These are phyloP conservation scores for Lynx canadensis DNA, from an alignment of 2,113 vertebrate species.

Conservation along the genomic window DNA sequence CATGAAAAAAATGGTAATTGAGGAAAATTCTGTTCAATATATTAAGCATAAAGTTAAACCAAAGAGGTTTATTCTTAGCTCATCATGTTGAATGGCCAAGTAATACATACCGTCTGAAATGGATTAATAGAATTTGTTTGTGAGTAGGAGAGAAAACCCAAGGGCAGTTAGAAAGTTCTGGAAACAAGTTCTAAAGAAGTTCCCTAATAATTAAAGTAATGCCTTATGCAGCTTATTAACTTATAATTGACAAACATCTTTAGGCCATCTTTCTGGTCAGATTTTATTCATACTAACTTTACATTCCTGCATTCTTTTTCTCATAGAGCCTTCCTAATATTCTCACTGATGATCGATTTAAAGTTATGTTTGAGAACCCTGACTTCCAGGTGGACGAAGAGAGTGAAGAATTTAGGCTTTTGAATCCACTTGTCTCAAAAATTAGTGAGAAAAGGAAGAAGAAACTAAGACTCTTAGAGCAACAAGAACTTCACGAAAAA, in stretches of 20 bases:
- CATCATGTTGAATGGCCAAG: not conserved
- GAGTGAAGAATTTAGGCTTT: conserved; percentile 96
- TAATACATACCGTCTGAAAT: not conserved
- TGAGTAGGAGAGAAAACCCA: not conserved
- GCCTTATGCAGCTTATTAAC: not conserved
- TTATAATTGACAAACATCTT: not conserved
- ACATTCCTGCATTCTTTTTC: not conserved
- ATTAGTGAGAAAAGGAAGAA: conserved; percentile 94
- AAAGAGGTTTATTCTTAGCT: not conserved
- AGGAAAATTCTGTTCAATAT: conserved; percentile 34
- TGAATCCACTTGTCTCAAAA: conserved; percentile 98
- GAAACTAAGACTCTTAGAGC: conserved; percentile 90
- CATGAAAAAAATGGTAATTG: not conserved
- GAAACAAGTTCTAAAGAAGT: conserved; percentile 4
- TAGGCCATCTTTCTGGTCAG: not conserved
- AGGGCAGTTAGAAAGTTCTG: not conserved
- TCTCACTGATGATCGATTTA: conserved; percentile 95
- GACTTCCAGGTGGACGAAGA: conserved; percentile 98
- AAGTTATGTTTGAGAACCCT: conserved; percentile 99
- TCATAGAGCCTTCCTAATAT: conserved; percentile 91
- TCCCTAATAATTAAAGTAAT: not conserved
- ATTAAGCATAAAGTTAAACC: not conserved
- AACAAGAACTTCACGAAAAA: conserved; percentile 83
- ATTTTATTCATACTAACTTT: conserved; percentile 26
- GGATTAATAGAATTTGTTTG: not conserved